Conservation (phyloP, 2,113 vertebrate genomes). For the Neolamprologus brichardi region DNA sequence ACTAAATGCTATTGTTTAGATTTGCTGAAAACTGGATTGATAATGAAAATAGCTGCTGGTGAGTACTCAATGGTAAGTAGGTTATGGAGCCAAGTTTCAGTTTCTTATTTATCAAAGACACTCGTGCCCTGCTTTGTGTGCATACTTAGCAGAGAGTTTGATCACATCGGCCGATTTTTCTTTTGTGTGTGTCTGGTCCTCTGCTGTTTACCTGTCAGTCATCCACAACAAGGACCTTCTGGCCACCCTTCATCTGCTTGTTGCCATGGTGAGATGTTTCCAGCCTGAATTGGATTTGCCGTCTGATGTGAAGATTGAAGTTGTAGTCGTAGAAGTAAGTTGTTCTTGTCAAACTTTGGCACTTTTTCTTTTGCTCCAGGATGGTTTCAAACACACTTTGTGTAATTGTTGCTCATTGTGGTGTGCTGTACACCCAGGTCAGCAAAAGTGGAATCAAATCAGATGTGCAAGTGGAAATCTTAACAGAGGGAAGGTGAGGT, state of each 20-base stretch:
- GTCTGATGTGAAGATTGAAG: slow-evolving; percentile 77
- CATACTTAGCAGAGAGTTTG: not conserved
- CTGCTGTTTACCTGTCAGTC: slow-evolving; percentile 53
- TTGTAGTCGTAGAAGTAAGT: slow-evolving; percentile 80
- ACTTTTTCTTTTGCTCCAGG: not conserved
- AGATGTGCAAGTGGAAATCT: slow-evolving; percentile 62
- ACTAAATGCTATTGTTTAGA: not conserved
- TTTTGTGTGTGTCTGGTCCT: not conserved
- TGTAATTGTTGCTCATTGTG: not conserved
- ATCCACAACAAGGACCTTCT: slow-evolving; percentile 86
- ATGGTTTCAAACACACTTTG: not conserved
- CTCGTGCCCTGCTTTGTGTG: not conserved
- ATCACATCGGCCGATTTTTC: not conserved
- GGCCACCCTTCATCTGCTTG: slow-evolving; percentile 86
- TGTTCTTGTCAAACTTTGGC: not conserved
- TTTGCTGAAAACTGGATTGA: not conserved
- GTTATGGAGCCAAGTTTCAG: not conserved
- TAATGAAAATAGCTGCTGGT: not conserved
- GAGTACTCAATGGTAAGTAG: not conserved
- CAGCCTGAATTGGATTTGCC: slow-evolving; percentile 77
- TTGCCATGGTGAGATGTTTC: slow-evolving; percentile 84
- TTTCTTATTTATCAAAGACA: not conserved
- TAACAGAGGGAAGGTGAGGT: slow-evolving; percentile 77
- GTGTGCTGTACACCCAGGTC: slow-evolving; percentile 60
- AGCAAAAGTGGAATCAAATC: slow-evolving; percentile 79